Evolutionary conservation across 64 coral and sea anemone species (phyloP), one percentile per base, ranked within the genome.

Genomic region (Pocillopora damicornis): DNA sequence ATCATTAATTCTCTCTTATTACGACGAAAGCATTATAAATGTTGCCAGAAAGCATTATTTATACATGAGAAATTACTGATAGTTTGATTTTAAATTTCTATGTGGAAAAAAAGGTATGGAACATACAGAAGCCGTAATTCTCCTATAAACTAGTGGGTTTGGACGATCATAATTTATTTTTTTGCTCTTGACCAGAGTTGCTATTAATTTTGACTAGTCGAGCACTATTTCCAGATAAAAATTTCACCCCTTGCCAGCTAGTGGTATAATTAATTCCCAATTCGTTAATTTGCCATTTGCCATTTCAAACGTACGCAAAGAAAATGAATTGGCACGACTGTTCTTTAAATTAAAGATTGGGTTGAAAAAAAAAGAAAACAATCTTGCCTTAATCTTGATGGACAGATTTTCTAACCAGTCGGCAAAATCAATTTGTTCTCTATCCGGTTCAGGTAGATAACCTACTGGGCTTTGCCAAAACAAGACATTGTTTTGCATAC

Each of bases 401-500:
- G 22, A 71, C 22, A 23, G 11, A 30, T 23, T 71, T 1, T 26
- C n/a, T 71, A 60, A 45, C 8, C 9, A 72, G 56, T 42, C 5
- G 18, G 18, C 18, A 22, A 73, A 73, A 73, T 85, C 57, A 85
- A 85, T 85, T 85, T 72, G 65, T 58, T 56, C 37, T 63, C 45
- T 72, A 42, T 13, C 65, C 34, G 81, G 9, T 65, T 36, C 56
- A 22, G 65, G 10, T n/a, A 18, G 35, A 22, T 72, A 26, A 56
- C 66, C 81, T 63, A 67, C 57, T 85, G 81, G 38, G 61, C 68
- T 20, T 35, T 68, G 36, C 17, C 37, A 42, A 57, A 37, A 22
- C 35, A 26, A 71, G n/a, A 38, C 36, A 72, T 72, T 85, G 81
- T 73, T 85, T 71, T 25, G 20, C n/a, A 30, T 58, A 57, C 81